Base-by-base conservation (phyloP, 2,113 vertebrate genomes). In the Plectropomus leopardus region DNA sequence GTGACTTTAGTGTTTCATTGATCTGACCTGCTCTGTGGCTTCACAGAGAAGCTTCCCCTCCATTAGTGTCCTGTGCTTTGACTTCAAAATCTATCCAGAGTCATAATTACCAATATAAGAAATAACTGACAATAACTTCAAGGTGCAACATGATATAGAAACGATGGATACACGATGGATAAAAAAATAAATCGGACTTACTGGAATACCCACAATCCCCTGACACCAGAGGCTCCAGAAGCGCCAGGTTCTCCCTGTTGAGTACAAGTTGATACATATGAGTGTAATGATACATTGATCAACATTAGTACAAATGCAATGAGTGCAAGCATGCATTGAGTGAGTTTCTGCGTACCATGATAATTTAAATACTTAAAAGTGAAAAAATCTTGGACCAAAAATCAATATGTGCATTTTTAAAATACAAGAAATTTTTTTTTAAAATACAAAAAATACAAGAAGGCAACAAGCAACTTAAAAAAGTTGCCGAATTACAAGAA, bases 161-260 rank as follows among this genome's bases (percentile, higher is more conserved):
- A 14, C 23, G 24, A 21, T 15, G 10, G 14, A 67, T 24, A 48
- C 19, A 16, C 2, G 30, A 47, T 45, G 0, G 59, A 51, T 24
- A 10, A 28, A 64, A 73, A 74, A 17, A 1, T n/a, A 66, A 74
- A 4, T 44, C 50, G 19, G 3, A 94, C 95, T 95, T 87, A 96
- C 95, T 11, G 95, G 94, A 85, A 96, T 95, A 83, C 95, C 95
- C 32, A 94, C 93, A 75, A 95, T 88, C 30, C 95, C 95, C 94
- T 89, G 64, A 94, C 0, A n/a, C 95, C 95, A 59, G 72, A 32
- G 45, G 74, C 50, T 82, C 95, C 95, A 54, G 94, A 30, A 28
- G 83, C 57, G 15, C 95, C 95, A 72, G 94, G 3, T 4, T 94
- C 94, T 78, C 95, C 95, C 95, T 96, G 85, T 58, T 57, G 51